Evolutionary conservation across 2,888 invertebrate species (phyloP), one percentile per base, ranked within the genome.

Genomic region (Germaria angustata): DNA sequence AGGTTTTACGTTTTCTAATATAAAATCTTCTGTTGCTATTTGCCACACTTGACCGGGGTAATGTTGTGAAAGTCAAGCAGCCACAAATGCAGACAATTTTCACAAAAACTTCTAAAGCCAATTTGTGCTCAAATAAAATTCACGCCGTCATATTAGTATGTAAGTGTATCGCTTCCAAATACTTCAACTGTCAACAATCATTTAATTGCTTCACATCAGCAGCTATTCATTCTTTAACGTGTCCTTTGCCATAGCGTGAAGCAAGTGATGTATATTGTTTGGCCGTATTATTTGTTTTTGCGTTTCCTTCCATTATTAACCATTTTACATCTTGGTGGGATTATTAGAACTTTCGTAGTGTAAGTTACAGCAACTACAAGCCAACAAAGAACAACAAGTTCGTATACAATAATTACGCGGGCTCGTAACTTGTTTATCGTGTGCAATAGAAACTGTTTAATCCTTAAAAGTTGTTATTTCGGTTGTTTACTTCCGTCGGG

Each of bases 401-500:
- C 15, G 36, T 24, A 9, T 61, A 44, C 28, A 41, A 71, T 78
- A 13, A 44, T 24, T 53, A 59, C 28, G 63, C 65, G 65, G 13
- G 8, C 57, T 71, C 57, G 63, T 36, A 69, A 41, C 59, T 59
- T 71, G 75, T 71, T 71, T 75, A 66, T 79, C 65, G 59, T 69
- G 57, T 66, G 75, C 53, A 44, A 79, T 82, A 59, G 65, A 71
- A 75, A 75, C 51, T 46, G 57, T 65, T 59, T 79, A 79, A 79
- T 79, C 82, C 79, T 61, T 79, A 71, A 44, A 59, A 79, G 49
- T 75, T 59, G 66, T 51, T 51, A 20, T 69, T 55, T 59, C 32
- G 39, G 28, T 46, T 65, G 53, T n/a, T 72, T 63, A 51, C 41
- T 63, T 51, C 9, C 8, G 20, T 53, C 28, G 6, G 41, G 13